Evolutionary conservation across 2,797 vertebrate species (phyloP), one percentile per base, ranked within the genome.

Genomic region (Eospalax fontanierii): DNA sequence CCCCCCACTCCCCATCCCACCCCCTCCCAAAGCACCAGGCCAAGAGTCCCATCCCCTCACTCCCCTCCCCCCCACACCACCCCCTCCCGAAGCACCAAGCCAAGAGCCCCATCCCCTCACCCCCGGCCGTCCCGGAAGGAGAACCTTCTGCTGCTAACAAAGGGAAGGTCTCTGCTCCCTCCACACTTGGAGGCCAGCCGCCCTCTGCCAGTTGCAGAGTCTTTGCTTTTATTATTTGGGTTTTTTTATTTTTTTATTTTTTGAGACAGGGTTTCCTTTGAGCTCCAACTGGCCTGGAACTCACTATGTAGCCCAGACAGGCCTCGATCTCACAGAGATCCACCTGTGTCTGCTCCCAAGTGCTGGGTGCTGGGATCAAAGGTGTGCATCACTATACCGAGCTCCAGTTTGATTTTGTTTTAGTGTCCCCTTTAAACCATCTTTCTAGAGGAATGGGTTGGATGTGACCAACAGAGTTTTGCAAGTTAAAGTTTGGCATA

Each of bases 81-180:
- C 54, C 40, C 22, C 54, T n/a, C 83, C 68, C 22, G 54, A 59
- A 59, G 50, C 68, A 30, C 84, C 68, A 38, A 59, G 10, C 61
- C 4, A 15, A 15, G 73, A 68, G 28, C 73, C 85, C 65, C 54
- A 22, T 80, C 90, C 65, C 54, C 57, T 73, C 71, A 76, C 80
- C 28, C 38, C 26, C 50, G 14, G 38, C 87, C 50, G 8, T 92
- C 95, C 83, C 65, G 73, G 89, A 93, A 95, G 88, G 66, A 94
- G 91, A 93, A 96, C 90, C 96, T 89, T 95, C 94, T 50, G 19
- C 76, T 70, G 89, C 91, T 82, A 96, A 97, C 97, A 97, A 97
- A 97, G 97, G 78, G 89, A 24, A 28, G 40, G 50, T 54, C 50
- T 54, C 50, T 50, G 46, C 50, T 54, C 50, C 43, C 86, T 79